Conservation (phyloP, 2,888 invertebrate species). For the Dermolepida albohirtum region DNA sequence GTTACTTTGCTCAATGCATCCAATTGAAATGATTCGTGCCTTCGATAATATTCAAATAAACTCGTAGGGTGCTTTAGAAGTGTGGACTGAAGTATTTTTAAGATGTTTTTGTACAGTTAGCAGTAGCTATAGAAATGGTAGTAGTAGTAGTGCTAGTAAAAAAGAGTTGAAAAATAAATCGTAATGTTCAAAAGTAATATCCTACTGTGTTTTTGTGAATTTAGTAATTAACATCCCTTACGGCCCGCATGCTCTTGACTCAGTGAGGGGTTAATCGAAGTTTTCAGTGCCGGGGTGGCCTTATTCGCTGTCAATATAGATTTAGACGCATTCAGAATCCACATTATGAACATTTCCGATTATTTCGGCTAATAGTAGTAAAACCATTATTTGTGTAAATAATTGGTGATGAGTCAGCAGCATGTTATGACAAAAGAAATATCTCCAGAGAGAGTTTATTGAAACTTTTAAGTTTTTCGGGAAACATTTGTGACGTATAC, state of each 20-base stretch:
- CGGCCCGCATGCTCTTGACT: conserved; percentile 53
- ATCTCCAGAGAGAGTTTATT: background rate
- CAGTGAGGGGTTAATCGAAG: conserved; percentile 54
- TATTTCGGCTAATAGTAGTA: conserved; percentile 22
- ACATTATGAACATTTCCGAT: conserved; percentile 10
- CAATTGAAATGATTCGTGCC: conserved; percentile 27
- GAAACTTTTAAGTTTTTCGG: too few species aligned
- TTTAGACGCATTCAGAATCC: conserved; percentile 25
- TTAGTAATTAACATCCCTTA: conserved; percentile 54
- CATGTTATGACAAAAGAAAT: background rate
- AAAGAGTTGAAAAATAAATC: conserved; percentile 50
- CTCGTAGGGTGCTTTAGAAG: conserved; percentile 13
- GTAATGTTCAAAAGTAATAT: conserved; percentile 50
- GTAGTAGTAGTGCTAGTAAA: conserved; percentile 5
- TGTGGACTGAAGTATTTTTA: conserved; percentile 35
- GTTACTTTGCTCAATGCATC: conserved; percentile 20
- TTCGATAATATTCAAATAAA: conserved; percentile 36
- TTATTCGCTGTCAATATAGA: conserved; percentile 31
- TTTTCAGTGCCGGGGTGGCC: conserved; percentile 44
- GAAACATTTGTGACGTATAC: too few species aligned
- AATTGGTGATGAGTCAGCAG: conserved; percentile 16
- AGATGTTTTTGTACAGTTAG: conserved; percentile 32
- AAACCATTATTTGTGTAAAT: conserved; percentile 35
- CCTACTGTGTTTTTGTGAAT: conserved; percentile 56
- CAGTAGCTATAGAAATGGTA: conserved; percentile 3